Evolutionary conservation across 2,888 invertebrate species (phyloP).

Genomic region (Lepidochrysops patricia): DNA sequence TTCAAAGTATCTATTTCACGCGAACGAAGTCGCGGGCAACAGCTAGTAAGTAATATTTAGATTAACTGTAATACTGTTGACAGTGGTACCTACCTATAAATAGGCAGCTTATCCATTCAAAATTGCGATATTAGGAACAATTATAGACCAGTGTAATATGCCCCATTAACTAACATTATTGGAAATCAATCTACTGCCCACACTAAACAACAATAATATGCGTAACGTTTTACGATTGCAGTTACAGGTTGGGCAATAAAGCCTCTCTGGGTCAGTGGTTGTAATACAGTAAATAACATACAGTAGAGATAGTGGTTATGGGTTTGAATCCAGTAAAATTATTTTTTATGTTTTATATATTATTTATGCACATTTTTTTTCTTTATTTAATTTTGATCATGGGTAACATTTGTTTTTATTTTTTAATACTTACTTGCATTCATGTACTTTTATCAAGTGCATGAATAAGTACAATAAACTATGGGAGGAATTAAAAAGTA

Average conservation of each 20-base stretch:
- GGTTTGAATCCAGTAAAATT: background rate
- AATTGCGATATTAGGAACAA: too few relatives aligned
- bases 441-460: too few relatives aligned
- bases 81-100: too few relatives aligned
- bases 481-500: background rate
- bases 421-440: too few relatives aligned
- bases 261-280: background rate
- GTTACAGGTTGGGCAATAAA: background rate
- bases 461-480: background rate
- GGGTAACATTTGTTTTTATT: too few relatives aligned
- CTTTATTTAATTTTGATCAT: too few relatives aligned
- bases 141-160: too few relatives aligned
- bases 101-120: too few relatives aligned
- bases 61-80: too few relatives aligned
- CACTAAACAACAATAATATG: background rate
- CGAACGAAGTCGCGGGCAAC: too few relatives aligned
- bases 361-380: background rate
- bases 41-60: too few relatives aligned
- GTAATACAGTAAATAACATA: background rate
- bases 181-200: background rate
- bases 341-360: background rate
- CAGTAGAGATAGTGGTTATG: background rate
- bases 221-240: background rate
- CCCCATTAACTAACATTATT: constrained; percentile 20
- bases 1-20: too few relatives aligned